Percentiles rank a stretch among this genome's conserved stretches.
These are phyloP conservation scores for Diplolepis rosae DNA, from an alignment of 2,888 invertebrate species.

Conservation along the genomic window DNA sequence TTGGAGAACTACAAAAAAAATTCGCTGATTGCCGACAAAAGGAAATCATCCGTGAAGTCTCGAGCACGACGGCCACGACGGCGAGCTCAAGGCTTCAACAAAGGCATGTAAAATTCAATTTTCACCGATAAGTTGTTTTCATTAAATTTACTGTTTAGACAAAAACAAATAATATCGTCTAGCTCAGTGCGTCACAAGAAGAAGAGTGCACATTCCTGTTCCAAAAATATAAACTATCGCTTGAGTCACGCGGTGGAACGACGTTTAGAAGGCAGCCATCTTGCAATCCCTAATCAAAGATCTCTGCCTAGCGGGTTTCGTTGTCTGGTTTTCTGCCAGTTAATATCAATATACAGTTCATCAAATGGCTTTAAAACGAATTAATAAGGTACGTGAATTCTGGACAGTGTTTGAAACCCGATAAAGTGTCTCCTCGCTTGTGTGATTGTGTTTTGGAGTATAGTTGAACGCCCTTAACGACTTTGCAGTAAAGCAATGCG, in stretches of 20 bases:
- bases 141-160: not conserved
- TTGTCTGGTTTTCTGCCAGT: constrained; percentile 87
- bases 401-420: not conserved
- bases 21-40: constrained; percentile 66
- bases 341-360: constrained; percentile 78
- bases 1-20: constrained; percentile 51
- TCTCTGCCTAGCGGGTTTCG: constrained; percentile 88
- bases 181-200: not conserved
- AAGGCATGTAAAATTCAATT: constrained; percentile 41
- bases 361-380: constrained; percentile 95
- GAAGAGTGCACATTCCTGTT: constrained; percentile 31
- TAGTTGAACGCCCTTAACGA: constrained; percentile 76
- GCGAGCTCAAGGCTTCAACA: constrained; percentile 50
- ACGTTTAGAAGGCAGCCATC: constrained; percentile 89
- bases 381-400: constrained; percentile 89
- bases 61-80: constrained; percentile 45
- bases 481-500: constrained; percentile 80
- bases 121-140: not conserved
- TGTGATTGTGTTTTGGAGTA: constrained; percentile 53
- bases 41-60: constrained; percentile 66
- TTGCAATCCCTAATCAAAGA: constrained; percentile 91
- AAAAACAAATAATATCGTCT: not conserved
- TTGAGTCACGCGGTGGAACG: constrained; percentile 84
- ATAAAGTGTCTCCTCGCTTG: not conserved
- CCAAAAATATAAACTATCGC: constrained; percentile 46